Conservation (phyloP, 92 coral and sea anemone genomes). For the Umimayanthus chanpuru region DNA sequence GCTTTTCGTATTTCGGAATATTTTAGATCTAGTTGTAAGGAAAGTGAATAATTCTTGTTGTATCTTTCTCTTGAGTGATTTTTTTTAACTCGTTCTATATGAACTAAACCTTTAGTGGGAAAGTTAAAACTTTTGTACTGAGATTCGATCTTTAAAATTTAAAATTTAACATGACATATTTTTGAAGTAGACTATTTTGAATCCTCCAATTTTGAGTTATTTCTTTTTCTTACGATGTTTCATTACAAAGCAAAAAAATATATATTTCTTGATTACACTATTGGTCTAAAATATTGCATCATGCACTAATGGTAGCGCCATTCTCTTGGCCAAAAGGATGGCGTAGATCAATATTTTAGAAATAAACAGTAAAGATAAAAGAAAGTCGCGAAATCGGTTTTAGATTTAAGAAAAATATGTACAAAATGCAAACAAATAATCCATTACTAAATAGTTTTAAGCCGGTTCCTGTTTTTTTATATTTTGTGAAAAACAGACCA, state of each 20-base stretch:
- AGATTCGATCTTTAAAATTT: too few relatives aligned
- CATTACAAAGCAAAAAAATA: background rate
- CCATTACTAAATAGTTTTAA: background rate
- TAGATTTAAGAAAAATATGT: background rate
- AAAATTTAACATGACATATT: too few relatives aligned
- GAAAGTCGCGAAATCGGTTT: background rate
- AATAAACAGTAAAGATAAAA: background rate
- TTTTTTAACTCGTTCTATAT: too few relatives aligned
- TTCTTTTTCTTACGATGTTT: background rate
- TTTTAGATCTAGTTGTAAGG: too few relatives aligned
- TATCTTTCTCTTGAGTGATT: too few relatives aligned
- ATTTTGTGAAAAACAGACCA: background rate
- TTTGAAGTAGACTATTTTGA: background rate
- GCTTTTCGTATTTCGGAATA: background rate
- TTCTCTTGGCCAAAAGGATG: background rate
- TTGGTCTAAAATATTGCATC: too few relatives aligned
- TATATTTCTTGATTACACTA: background rate
- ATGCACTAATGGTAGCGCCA: background rate
- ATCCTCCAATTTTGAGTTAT: background rate
- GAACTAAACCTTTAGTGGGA: too few relatives aligned
- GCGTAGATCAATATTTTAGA: background rate
- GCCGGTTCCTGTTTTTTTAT: background rate
- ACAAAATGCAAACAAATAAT: background rate
- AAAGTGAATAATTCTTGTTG: background rate
- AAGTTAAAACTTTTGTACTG: too few relatives aligned